Evolutionary conservation across 2,888 invertebrate genomes (phyloP).

Genomic region (Napeogenes inachia): DNA sequence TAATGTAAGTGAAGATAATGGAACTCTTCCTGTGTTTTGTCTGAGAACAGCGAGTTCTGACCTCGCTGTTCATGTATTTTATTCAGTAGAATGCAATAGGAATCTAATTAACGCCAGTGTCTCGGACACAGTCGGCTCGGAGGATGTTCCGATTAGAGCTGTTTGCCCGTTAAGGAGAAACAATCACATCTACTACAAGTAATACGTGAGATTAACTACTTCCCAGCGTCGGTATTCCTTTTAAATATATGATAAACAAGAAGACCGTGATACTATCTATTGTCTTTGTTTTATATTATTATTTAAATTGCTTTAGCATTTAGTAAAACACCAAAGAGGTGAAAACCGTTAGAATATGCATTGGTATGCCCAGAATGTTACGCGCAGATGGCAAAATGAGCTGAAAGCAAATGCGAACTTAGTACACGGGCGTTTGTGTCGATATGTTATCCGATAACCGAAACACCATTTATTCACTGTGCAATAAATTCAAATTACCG

Average conservation of each 20-base stretch:
- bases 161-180: constrained; percentile 69
- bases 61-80: constrained; percentile 51
- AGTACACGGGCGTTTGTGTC: constrained; percentile 51
- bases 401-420: constrained; percentile 36
- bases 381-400: constrained; percentile 29
- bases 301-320: constrained; percentile 3
- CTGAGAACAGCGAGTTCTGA: constrained; percentile 45
- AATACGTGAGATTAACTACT: constrained; percentile 58
- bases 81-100: constrained; percentile 58
- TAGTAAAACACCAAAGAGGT: background rate
- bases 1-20: constrained; percentile 38
- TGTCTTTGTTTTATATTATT: background rate
- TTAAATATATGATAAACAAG: constrained; percentile 14
- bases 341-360: constrained; percentile 14
- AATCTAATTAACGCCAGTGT: constrained; percentile 66
- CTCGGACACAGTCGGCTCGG: constrained; percentile 53
- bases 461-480: constrained; percentile 71
- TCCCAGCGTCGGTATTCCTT: constrained; percentile 29
- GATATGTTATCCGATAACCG: constrained; percentile 67
- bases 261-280: background rate
- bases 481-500: constrained; percentile 79
- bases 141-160: constrained; percentile 70
- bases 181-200: constrained; percentile 71
- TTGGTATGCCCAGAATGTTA: constrained; percentile 27
- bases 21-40: constrained; percentile 40